phyloP scores from a whole-genome alignment of 2,888 invertebrate genomes.

The Icerya purchasi region DNA sequence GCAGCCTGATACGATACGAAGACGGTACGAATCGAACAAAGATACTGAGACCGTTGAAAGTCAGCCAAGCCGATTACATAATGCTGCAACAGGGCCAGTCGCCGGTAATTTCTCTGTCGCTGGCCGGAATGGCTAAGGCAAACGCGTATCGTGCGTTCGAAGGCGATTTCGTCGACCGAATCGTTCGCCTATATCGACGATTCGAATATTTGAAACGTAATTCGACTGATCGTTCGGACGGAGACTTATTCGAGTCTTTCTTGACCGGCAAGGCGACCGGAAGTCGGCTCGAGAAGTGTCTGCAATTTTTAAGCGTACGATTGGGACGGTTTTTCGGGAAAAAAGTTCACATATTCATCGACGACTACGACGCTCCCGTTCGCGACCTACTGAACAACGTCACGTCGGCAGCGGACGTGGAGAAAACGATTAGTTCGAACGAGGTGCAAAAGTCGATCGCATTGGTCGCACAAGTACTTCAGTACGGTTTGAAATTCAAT shows the following conservation, averaged over 20 bases:
- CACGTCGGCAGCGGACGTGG: neutral
- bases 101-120: neutral
- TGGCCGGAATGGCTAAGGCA: neutral
- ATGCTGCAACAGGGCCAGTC: neutral
- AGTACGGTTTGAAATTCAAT: neutral
- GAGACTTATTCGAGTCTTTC: neutral
- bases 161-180: neutral
- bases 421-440: neutral
- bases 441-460: neutral
- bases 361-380: neutral
- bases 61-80: neutral
- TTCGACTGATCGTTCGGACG: neutral
- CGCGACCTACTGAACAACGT: neutral
- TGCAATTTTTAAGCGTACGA: neutral
- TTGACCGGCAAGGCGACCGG: neutral
- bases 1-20: neutral
- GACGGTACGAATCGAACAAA: neutral
- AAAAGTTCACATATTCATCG: neutral
- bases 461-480: neutral
- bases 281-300: neutral
- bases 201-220: neutral
- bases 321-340: neutral
- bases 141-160: neutral
- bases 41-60: neutral
- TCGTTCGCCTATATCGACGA: neutral